Base-by-base conservation (phyloP, 2,113 vertebrate genomes). In the Chroicocephalus ridibundus region DNA sequence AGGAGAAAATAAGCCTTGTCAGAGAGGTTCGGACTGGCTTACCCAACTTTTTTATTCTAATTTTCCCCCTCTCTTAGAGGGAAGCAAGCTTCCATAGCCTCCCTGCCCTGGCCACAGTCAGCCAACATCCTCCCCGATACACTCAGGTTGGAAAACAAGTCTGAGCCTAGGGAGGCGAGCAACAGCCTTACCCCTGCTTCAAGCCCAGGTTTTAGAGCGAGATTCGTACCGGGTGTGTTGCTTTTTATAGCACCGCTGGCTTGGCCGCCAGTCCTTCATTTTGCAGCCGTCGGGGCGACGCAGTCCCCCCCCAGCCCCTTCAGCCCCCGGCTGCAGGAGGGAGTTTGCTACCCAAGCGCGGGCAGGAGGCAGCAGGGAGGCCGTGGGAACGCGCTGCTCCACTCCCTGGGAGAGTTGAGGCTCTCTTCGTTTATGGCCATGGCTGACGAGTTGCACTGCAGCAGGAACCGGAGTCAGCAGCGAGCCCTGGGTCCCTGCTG, bases 1-100 rank as follows among this genome's bases (percentile, higher is more conserved):
- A 89, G 34, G 34, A 86, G 64, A 91, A 95, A 92, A 83, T 0
- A 90, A 72, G 89, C 58, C 64, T 66, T 82, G n/a, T 72, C 86
- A 74, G 66, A 69, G 60, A 82, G 51, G 46, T 36, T 60, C 27
- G 6, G 54, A 34, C 55, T 46, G 66, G 16, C 32, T 86, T 55
- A 70, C 13, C 8, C 60, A 77, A 47, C 51, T 62, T 70, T 49
- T 36, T 16, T 25, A 11, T 15, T 65, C 70, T 21, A 42, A 40
- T 90, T 81, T 60, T 55, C 38, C 29, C n/a, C 36, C 12, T n/a
- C 55, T 44, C 36, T 42, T 12, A 38, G 62, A 69, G 13, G 18
- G 46, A 87, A 70, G 40, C 16, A 60, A 76, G 21, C 13, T 38
- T 16, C 15, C 46, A 22, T 21, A 52, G 52, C 38, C 51, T 94